A percentile compares a stretch with the other conserved stretches of the same genome.
Evolutionary conservation across 2,113 vertebrate genomes (phyloP).

Genomic region (Caretta caretta): DNA sequence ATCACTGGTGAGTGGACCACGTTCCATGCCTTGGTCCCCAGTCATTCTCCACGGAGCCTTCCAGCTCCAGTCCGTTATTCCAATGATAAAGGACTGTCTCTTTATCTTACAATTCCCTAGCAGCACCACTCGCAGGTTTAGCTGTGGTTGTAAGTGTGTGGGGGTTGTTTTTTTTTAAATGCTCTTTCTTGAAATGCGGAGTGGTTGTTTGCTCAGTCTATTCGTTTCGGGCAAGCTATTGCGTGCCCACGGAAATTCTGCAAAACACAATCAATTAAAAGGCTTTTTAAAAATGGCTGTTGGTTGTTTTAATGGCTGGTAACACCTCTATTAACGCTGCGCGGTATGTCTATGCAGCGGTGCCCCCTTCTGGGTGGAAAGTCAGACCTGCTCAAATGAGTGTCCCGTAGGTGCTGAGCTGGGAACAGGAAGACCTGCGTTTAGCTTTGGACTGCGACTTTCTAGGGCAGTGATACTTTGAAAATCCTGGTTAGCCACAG

Average conservation of each 20-base stretch:
- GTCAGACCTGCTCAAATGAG: background rate
- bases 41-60: background rate
- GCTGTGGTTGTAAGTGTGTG: background rate
- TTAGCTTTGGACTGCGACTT: background rate
- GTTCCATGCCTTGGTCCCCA: background rate
- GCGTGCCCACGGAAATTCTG: fast-evolving
- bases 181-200: fast-evolving
- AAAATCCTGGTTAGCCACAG: background rate
- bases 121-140: fast-evolving
- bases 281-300: fast-evolving
- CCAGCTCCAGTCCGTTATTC: background rate
- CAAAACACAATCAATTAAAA: background rate
- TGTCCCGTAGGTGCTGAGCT: fast-evolving
- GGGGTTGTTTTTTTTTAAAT: background rate
- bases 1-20: too few relatives aligned
- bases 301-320: background rate
- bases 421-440: fast-evolving
- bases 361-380: slow-evolving; percentile 70
- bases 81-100: background rate
- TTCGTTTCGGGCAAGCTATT: background rate
- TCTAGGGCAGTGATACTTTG: background rate
- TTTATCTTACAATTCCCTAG: fast-evolving
- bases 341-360: background rate
- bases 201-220: background rate
- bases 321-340: background rate